Evolutionary conservation across 2,888 invertebrate species (phyloP), one percentile per base, ranked within the genome.

Genomic region (Tenthredo scrophulariae): DNA sequence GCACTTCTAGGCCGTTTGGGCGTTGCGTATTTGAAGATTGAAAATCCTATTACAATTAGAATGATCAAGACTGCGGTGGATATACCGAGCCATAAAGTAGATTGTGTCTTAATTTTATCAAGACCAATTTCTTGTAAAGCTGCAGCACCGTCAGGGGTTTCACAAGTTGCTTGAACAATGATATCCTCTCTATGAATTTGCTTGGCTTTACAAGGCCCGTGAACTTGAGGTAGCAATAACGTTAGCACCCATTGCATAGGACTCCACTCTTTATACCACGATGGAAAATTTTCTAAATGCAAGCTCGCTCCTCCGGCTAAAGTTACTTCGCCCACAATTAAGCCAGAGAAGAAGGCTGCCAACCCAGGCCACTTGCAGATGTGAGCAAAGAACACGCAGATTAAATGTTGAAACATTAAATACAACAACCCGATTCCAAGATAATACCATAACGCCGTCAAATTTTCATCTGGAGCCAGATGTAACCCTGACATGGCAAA

Each of bases 401-500:
- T 88, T 10, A 91, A 86, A 58, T 93, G 93, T 84, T 92, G 93
- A 0, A 92, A 84, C 85, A 92, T 90, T 46, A 93, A 88, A 65
- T 92, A 92, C n/a, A 92, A 86, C 37, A 93, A 86, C 33, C 92
- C 93, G 58, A 90, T 88, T 10, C 88, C 90, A 1, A 93, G 88
- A 77, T 92, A 93, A 65, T 91, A 90, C 93, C 93, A 93, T 0
- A 92, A 84, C 0, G 92, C 91, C 0, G 90, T 91, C 5, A 93
- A 86, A 79, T 91, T 92, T 54, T 93, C 93, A 54, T 93, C 93
- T 0, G 91, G 89, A 9, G 89, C 89, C 2, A 91, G 96, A 89
- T 97, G 97, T 0, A 97, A 93, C 0, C 97, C 97, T 40, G 97
- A 96, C 98, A 98, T 98, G 26, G 97, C 97, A 92, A 97, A 98